Evolutionary conservation across 1,140 invertebrate species (phyloP), one percentile per base, ranked within the genome.

Genomic region (Zaprionus nigranus): DNA sequence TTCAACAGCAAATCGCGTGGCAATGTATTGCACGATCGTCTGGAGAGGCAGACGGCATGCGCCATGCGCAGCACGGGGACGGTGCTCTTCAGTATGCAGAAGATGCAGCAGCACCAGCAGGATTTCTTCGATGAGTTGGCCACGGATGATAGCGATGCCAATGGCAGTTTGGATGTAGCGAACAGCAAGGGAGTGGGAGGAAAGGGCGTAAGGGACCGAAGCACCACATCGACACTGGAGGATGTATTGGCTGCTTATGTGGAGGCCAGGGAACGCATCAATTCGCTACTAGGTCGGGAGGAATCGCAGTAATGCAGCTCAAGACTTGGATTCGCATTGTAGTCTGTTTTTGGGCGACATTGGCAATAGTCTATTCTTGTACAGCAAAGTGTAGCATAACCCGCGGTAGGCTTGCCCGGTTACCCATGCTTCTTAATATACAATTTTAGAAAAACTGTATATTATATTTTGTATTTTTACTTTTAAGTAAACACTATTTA

Each of bases 61-160:
- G 79, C 66, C 5, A 91, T 82, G 78, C 51, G 70, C 15, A 79
- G 67, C 53, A 92, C 91, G 5, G 91, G 91, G 5, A 46, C 57
- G 2, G 20, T 92, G 15, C n/a, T 71, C 17, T 73, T 92, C 6
- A 69, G 76, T 22, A 6, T 91, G 30, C 73, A 79, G 56, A 87
- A 79, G 61, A 17, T 82, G 49, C 68, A 92, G 51, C 91, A 92
- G 59, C 70, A 87, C 0, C 71, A 90, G 15, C 46, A 51, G 9
- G 65, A 71, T 5, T 2, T 34, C 11, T 15, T 40, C n/a, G 2
- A 61, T n/a, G 61, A 53, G 3, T 38, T 66, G 56, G 15, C 22
- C 34, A 15, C 49, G 53, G 11, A 22, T 65, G 54, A 71, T 1
- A 63, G 59, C 43, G 43, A 61, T 26, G 53, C 60, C 11, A 34